Percentiles rank a stretch among this genome's conserved stretches.
Conservation (phyloP, 2,888 invertebrate genomes). For the Exocentrus adspersus region DNA sequence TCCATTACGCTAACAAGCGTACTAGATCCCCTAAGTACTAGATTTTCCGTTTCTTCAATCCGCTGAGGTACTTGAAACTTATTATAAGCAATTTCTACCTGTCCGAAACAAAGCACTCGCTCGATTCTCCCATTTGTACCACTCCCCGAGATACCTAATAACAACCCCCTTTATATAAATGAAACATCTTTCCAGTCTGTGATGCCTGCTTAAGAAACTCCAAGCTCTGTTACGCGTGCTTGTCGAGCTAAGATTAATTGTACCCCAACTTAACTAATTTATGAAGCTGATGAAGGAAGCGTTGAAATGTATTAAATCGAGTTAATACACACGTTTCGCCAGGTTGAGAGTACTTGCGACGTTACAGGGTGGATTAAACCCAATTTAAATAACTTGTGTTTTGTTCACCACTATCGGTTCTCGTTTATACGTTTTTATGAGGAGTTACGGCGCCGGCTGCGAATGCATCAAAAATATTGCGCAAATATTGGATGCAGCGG, state of each 20-base stretch:
- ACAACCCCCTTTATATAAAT: conserved; percentile 25
- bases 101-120: background rate
- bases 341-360: too few relatives aligned
- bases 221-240: conserved; percentile 12
- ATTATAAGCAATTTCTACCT: background rate
- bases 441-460: background rate
- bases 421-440: background rate
- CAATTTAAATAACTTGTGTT: too few relatives aligned
- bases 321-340: background rate
- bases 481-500: background rate
- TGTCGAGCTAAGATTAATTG: conserved; percentile 25
- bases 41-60: background rate
- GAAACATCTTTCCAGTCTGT: conserved; percentile 21
- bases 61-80: background rate
- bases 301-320: conserved; percentile 17
- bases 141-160: background rate
- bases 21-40: too few relatives aligned
- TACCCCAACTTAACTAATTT: conserved; percentile 27
- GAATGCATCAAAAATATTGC: background rate
- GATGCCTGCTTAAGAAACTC: conserved; percentile 20
- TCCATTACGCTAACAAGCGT: too few relatives aligned
- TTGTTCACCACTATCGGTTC: too few relatives aligned
- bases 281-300: conserved; percentile 19
- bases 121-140: background rate
- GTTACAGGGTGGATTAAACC: too few relatives aligned